phyloP scores from a whole-genome alignment of 2,113 vertebrate genomes.

The Pardalotus punctatus region DNA sequence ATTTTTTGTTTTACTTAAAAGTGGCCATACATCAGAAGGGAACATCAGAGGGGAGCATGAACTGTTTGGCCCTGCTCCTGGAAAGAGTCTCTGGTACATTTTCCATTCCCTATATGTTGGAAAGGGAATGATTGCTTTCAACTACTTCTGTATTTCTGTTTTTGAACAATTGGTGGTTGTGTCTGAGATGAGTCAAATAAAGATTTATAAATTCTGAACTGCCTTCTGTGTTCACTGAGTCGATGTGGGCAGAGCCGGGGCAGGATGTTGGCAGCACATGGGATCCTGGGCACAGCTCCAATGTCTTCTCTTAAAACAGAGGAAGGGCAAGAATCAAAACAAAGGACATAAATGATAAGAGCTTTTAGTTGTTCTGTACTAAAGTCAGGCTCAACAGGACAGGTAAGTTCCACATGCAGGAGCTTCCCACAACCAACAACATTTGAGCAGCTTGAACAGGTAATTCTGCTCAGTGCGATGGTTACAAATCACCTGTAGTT shows the following conservation, averaged over 20 bases:
- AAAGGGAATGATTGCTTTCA: background rate
- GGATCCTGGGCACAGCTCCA: background rate
- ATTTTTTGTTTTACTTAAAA: background rate
- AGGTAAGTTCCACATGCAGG: background rate
- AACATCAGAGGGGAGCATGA: background rate
- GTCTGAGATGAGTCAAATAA: constrained; percentile 5
- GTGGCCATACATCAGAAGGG: background rate
- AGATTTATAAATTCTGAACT: background rate
- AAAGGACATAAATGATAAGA: background rate
- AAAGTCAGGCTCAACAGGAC: background rate
- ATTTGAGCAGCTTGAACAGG: background rate
- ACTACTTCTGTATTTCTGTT: background rate
- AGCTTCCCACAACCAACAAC: background rate
- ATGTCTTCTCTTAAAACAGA: background rate
- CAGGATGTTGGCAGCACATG: background rate
- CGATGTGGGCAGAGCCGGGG: background rate
- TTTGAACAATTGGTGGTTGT: background rate
- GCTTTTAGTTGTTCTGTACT: background rate
- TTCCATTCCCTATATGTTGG: background rate
- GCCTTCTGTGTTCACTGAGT: background rate
- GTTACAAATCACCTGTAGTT: background rate
- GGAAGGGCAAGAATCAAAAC: background rate
- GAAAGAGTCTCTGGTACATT: background rate
- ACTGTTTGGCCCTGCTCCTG: background rate
- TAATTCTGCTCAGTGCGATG: background rate